Base-by-base conservation (phyloP, 1,140 invertebrate species). In the Lutraria rhynchaena region DNA sequence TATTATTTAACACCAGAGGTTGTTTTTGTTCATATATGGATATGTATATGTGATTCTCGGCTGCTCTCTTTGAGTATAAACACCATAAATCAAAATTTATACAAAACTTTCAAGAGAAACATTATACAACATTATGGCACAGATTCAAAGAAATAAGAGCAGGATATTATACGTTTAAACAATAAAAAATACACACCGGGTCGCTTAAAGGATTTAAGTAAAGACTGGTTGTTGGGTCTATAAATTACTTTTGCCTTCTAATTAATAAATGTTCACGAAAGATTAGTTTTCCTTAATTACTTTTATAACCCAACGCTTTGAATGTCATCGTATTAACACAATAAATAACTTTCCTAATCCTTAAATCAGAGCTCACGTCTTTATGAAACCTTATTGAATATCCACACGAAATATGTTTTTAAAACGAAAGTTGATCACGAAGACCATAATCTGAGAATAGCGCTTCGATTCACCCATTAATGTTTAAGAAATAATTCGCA, bases 401-500 rank as follows among this genome's bases (percentile, higher is more conserved):
- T 49, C 41, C 41, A 15, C 37, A 24, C 49, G 17, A 67, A 67
- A 67, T 46, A 46, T 46, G 35, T n/a, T 67, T 67, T 67, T 49
- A 67, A 41, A 65, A 49, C 41, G 63, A 67, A 67, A 67, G 63
- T 67, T 67, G 63, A 67, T 31, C 37, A 49, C 37, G 31, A 41
- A 37, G 15, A 5, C 37, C 29, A 67, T 67, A 67, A 67, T 67
- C 63, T 46, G 37, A 29, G 41, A 67, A 46, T 35, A 67, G 41
- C 63, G 63, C 27, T 49, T 67, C 41, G 63, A 67, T 67, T 49
- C 29, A 17, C 13, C 49, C 49, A 57, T 55, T 71, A 55, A 35
- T 71, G 46, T 37, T 55, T 37, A 57, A 71, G 49, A 71, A 55
- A 35, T 71, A 71, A 55, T 71, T 71, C 49, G 31, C 53, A 51